These are phyloP conservation scores for Zosterops lateralis DNA, from an alignment of 2,113 vertebrate species.

Conservation along the genomic window DNA sequence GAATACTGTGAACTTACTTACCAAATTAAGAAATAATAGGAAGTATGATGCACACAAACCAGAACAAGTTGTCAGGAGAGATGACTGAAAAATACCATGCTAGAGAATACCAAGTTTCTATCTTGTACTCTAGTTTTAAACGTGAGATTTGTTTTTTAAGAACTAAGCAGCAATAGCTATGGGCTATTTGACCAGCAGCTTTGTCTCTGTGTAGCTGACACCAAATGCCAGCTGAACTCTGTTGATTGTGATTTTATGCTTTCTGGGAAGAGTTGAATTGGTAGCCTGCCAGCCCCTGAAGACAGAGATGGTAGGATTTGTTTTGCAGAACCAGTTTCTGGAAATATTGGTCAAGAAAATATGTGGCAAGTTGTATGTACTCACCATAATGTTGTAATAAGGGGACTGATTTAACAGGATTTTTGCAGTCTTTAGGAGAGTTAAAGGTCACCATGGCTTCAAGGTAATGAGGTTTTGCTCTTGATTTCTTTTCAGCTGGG, in stretches of 20 bases:
- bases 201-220: neutral
- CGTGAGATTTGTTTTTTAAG: neutral
- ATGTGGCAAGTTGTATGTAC: neutral
- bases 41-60: neutral
- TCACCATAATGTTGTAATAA: neutral
- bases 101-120: neutral
- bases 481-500: neutral
- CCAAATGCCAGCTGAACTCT: neutral
- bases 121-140: neutral
- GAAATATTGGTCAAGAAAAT: neutral
- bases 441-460: neutral
- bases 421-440: neutral
- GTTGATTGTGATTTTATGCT: slow-evolving; percentile 5
- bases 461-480: neutral
- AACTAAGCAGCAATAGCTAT: neutral
- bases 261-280: neutral
- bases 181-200: neutral
- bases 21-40: neutral
- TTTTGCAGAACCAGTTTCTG: slow-evolving; percentile 34
- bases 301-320: neutral
- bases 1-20: neutral
- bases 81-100: neutral
- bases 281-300: neutral
- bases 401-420: neutral
- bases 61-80: neutral